Evolutionary conservation across 2,797 vertebrate species (phyloP).

Genomic region (Gymnocypris eckloni): DNA sequence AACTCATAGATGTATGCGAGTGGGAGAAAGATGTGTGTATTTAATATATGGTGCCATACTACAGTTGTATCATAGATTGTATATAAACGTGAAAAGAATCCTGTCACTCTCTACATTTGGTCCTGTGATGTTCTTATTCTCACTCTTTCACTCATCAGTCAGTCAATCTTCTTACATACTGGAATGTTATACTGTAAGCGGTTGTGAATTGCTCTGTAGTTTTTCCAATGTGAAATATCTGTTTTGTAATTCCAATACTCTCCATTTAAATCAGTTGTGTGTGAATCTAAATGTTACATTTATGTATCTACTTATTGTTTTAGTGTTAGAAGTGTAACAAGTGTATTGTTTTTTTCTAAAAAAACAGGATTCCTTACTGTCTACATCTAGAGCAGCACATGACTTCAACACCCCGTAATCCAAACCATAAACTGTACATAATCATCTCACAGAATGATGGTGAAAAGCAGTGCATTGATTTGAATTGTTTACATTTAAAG

Average conservation of each 20-base stretch:
- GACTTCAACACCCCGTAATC: background rate
- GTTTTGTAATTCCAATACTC: conserved; percentile 8
- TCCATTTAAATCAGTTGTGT: conserved; percentile 13
- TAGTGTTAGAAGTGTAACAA: conserved; percentile 7
- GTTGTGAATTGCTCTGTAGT: conserved; percentile 28
- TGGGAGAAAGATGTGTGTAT: conserved; percentile 52
- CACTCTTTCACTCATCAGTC: conserved; percentile 11
- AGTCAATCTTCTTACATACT: conserved; percentile 19
- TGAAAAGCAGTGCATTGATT: conserved; percentile 27
- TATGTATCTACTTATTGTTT: conserved; percentile 27
- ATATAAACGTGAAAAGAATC: conserved; percentile 72
- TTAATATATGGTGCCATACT: conserved; percentile 55
- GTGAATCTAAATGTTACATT: conserved; percentile 12
- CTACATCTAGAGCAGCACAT: background rate
- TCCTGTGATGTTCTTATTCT: conserved; percentile 67
- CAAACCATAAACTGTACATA: background rate
- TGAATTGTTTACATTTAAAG: conserved; percentile 52
- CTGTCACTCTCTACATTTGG: conserved; percentile 63
- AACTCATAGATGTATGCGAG: conserved; percentile 59
- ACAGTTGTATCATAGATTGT: conserved; percentile 55
- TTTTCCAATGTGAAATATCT: conserved; percentile 40
- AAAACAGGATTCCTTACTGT: background rate
- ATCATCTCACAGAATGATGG: conserved; percentile 19
- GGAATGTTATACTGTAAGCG: conserved; percentile 41
- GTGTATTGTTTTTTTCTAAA: background rate